A percentile compares a stretch with the other conserved stretches of the same genome.
phyloP scores from a whole-genome alignment of 37 sponge, comb jelly and placozoan species.

The Halisarca cf. caerulea region DNA sequence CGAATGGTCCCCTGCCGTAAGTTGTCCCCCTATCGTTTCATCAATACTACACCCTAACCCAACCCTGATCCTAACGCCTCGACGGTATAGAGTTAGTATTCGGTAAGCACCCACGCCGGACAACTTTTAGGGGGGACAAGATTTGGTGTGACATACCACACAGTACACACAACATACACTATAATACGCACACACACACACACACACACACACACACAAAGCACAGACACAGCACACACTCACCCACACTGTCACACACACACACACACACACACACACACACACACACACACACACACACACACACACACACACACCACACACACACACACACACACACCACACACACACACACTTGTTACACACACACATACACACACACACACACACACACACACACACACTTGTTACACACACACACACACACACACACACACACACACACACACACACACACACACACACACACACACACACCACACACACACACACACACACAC shows the following conservation, averaged over 20 bases:
- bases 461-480: too few species aligned
- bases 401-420: neutral
- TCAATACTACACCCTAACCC: too few species aligned
- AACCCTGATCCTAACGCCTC: too few species aligned
- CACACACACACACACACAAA: too few species aligned
- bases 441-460: conserved; percentile 13
- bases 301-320: neutral
- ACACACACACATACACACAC: neutral
- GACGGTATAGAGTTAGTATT: too few species aligned
- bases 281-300: neutral
- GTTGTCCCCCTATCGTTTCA: too few species aligned
- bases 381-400: neutral
- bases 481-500: neutral
- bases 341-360: neutral
- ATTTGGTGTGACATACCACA: too few species aligned
- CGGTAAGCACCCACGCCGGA: too few species aligned
- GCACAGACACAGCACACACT: neutral
- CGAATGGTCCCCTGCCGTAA: too few species aligned
- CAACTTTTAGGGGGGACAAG: too few species aligned
- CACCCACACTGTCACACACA: neutral
- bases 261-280: neutral
- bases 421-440: neutral
- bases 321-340: neutral
- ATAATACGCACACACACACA: too few species aligned
- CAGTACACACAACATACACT: neutral